Base-by-base conservation (phyloP, 92 coral and sea anemone genomes). In the Virgularia gustaviana region DNA sequence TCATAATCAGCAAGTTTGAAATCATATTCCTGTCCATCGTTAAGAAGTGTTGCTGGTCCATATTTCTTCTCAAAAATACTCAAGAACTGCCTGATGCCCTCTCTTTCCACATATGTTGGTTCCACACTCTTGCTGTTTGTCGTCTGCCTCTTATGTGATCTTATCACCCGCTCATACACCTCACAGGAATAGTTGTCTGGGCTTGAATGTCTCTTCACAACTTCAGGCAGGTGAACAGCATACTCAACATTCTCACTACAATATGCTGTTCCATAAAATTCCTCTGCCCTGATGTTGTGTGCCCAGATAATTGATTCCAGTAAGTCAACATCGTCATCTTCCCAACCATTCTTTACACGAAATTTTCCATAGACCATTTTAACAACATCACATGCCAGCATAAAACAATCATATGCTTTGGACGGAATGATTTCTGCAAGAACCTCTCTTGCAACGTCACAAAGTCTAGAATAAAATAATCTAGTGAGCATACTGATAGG, bases 341-440 rank as follows among this genome's bases (percentile, higher is more conserved):
- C 24, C 89, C 92, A 83, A 4, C 92, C 88, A 55, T 29, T 22
- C 0, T 22, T 58, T 22, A 52, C 54, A 0, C 72, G 79, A 9
- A 47, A 35, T 45, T 41, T 42, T 29, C 74, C 61, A 51, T 81
- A 78, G 4, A 84, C 77, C 85, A 88, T 72, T 9, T 81, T 60
- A 2, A 73, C 49, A 1, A 79, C 45, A 5, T 64, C 72, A 38
- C 95, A 88, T 3, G 68, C 53, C 8, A 70, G 37, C 78, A 84
- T 84, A 59, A 33, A 81, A 19, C 75, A 39, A 45, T 88, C 85
- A 81, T 84, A 88, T 13, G 85, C 85, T 32, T 57, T 68, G 28
- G 81, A 88, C 0, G 89, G 95, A 9, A 81, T 75, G 23, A 56
- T 84, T 63, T 85, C 87, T 23, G 88, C 82, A 38, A 88, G 63